phyloP scores from a whole-genome alignment of 2,113 vertebrate genomes.

The Pomatorhinus ruficollis region DNA sequence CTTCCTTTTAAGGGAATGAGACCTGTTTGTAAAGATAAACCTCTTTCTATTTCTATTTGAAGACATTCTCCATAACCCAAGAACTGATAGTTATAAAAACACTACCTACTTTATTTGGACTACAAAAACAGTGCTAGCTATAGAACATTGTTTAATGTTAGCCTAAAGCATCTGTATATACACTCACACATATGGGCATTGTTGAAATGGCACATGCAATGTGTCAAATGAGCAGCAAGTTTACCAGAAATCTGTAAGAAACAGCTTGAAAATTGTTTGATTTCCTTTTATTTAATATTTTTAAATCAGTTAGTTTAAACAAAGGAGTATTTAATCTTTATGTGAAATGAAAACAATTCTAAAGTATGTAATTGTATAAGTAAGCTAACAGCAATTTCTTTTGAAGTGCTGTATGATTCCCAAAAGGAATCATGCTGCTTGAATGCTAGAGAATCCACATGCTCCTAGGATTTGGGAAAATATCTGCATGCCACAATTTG shows the following conservation, averaged over 20 bases:
- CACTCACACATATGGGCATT: neutral
- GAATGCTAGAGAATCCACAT: neutral
- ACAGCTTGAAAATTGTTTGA: neutral
- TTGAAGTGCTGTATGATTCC: neutral
- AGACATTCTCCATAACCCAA: slow-evolving; percentile 65
- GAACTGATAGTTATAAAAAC: slow-evolving; percentile 56
- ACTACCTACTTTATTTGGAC: slow-evolving; percentile 51
- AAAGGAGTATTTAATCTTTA: slow-evolving; percentile 5
- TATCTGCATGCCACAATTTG: neutral
- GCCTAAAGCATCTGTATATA: slow-evolving; percentile 37
- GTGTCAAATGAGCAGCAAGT: neutral
- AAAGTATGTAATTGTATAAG: neutral
- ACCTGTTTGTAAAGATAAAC: slow-evolving; percentile 78
- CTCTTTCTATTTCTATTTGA: slow-evolving; percentile 67
- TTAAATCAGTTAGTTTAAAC: neutral
- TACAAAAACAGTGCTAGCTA: slow-evolving; percentile 4
- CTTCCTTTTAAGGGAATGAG: slow-evolving; percentile 90
- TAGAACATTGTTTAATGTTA: slow-evolving; percentile 52
- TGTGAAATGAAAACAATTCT: neutral
- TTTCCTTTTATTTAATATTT: neutral
- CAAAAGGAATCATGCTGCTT: neutral
- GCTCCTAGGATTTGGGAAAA: neutral
- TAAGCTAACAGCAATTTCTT: neutral
- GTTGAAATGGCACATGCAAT: neutral
- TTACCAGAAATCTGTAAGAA: slow-evolving; percentile 1